Conservation (phyloP, 2,113 vertebrate genomes). For the Limanda limanda region DNA sequence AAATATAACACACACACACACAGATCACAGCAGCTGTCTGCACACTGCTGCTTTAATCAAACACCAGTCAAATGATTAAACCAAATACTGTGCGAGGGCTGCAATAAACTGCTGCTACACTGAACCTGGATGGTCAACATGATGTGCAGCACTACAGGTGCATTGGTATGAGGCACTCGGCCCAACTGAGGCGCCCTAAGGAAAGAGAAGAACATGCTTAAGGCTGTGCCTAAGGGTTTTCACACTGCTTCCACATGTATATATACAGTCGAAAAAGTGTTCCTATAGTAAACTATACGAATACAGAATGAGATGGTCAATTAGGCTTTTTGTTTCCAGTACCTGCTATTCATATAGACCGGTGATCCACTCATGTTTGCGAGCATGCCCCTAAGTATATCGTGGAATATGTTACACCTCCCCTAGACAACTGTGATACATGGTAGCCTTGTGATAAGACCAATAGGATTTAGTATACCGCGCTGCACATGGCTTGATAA, state of each 20-base stretch:
- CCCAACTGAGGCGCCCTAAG: slow-evolving; percentile 19
- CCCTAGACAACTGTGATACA: slow-evolving; percentile 61
- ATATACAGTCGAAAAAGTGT: slow-evolving; percentile 20
- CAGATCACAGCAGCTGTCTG: neutral
- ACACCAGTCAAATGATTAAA: neutral
- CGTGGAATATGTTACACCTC: slow-evolving; percentile 62
- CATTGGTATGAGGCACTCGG: slow-evolving; percentile 15
- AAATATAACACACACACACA: neutral
- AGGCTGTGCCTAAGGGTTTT: slow-evolving; percentile 48
- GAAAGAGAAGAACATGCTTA: slow-evolving; percentile 47
- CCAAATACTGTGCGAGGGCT: neutral
- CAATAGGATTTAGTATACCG: slow-evolving; percentile 72
- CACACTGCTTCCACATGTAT: slow-evolving; percentile 38
- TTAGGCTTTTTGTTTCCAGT: neutral
- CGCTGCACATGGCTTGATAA: slow-evolving; percentile 79
- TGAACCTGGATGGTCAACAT: neutral
- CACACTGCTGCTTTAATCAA: neutral
- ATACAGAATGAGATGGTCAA: slow-evolving; percentile 14
- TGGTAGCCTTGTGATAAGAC: slow-evolving; percentile 71
- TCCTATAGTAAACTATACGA: slow-evolving; percentile 1
- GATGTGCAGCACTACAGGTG: slow-evolving; percentile 5
- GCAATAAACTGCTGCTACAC: neutral
- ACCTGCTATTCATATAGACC: slow-evolving; percentile 1
- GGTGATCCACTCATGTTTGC: slow-evolving; percentile 28
- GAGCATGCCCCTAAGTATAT: slow-evolving; percentile 48